Conservation (phyloP, 2,797 vertebrate species). For the Pipistrellus nathusii region DNA sequence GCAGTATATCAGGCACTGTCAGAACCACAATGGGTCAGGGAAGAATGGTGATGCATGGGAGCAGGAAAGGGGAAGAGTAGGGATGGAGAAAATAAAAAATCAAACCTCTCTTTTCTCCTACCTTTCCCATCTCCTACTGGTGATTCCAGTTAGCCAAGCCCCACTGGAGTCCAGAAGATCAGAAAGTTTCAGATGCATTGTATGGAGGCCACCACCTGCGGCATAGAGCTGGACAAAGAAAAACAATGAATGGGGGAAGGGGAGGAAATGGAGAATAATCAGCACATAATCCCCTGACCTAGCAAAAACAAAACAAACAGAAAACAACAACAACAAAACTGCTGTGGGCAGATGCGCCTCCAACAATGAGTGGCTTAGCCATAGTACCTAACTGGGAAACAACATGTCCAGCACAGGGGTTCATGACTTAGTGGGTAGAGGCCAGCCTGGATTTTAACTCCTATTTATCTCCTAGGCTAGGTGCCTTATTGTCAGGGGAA, state of each 20-base stretch:
- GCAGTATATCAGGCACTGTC: neutral
- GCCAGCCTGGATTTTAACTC: conserved; percentile 14
- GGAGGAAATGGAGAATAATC: neutral
- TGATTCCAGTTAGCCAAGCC: neutral
- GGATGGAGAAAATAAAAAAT: neutral
- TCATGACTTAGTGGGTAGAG: neutral
- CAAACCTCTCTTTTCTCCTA: neutral
- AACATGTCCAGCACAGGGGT: neutral
- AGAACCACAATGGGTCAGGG: neutral
- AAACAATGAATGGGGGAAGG: neutral
- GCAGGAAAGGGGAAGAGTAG: neutral
- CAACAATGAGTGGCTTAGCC: neutral
- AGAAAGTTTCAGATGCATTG: neutral
- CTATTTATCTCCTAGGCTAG: neutral
- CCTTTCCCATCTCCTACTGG: neutral
- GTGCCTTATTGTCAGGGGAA: neutral
- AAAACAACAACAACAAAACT: neutral
- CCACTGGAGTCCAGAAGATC: neutral
- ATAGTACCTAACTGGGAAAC: neutral
- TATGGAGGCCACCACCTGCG: neutral
- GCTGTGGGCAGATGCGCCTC: neutral
- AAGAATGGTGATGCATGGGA: neutral
- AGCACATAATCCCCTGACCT: neutral
- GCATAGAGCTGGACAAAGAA: neutral
- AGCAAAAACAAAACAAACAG: neutral